Evolutionary conservation across 2,113 vertebrate genomes (phyloP).

Genomic region (Osmerus mordax): DNA sequence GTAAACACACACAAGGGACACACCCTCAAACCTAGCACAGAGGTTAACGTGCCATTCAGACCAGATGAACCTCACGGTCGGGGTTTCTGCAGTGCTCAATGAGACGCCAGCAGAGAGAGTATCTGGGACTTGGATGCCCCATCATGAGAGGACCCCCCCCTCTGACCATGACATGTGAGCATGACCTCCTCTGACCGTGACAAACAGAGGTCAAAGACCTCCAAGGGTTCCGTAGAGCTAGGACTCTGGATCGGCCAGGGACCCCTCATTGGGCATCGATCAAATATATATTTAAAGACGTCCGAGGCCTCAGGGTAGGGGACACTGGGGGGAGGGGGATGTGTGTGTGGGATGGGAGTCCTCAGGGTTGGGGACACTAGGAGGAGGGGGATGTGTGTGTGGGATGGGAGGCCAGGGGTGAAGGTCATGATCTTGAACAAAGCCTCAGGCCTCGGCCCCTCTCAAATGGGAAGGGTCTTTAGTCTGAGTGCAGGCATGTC

Average conservation of each 20-base stretch:
- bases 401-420: not conserved
- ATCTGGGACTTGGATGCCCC: constrained; percentile 21
- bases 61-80: not conserved
- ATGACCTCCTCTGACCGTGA: constrained; percentile 4
- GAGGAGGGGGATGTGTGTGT: not conserved
- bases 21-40: not conserved
- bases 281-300: no score
- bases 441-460: not conserved
- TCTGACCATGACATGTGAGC: not conserved
- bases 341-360: not conserved
- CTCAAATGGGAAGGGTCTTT: not conserved
- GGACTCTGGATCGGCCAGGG: not conserved
- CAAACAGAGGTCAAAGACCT: constrained; percentile 21
- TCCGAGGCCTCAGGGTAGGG: not conserved
- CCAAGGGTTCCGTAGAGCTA: not conserved
- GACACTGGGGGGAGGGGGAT: not conserved
- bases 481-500: not conserved
- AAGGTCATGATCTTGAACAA: not conserved
- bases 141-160: constrained; percentile 45
- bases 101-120: constrained; percentile 27
- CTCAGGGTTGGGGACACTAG: not conserved
- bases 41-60: not conserved
- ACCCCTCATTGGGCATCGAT: not conserved
- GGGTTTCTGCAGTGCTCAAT: constrained; percentile 19
- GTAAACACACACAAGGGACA: no score